Conservation (phyloP, 2,888 invertebrate species). For the Eristalinus aeneus region DNA sequence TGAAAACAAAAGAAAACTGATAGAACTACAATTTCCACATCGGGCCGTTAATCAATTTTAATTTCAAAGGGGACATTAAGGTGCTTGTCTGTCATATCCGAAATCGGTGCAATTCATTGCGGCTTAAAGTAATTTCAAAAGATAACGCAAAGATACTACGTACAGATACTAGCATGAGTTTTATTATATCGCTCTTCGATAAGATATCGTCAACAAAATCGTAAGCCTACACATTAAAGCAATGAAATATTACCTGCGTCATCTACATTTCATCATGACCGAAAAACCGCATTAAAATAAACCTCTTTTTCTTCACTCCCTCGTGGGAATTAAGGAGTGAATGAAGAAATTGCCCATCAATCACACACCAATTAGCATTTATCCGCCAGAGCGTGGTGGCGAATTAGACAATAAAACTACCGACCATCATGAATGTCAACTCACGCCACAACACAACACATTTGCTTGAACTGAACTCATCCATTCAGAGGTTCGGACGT, state of each 20-base stretch:
- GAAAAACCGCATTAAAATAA: background rate
- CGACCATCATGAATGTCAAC: background rate
- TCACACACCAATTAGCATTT: slow-evolving; percentile 23
- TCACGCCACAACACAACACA: slow-evolving; percentile 9
- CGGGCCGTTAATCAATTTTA: background rate
- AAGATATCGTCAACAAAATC: slow-evolving; percentile 13
- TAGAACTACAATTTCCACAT: too few relatives aligned
- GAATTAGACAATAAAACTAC: slow-evolving; percentile 17
- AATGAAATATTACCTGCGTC: background rate
- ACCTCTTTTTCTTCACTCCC: background rate
- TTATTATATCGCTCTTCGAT: slow-evolving; percentile 1
- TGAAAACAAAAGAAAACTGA: too few relatives aligned
- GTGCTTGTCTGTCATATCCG: background rate
- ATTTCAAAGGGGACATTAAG: background rate
- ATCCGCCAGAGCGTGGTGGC: background rate
- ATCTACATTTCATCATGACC: background rate
- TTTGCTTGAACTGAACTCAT: background rate
- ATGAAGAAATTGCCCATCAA: background rate
- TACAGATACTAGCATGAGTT: background rate
- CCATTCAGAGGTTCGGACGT: background rate
- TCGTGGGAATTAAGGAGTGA: background rate
- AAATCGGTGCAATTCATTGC: background rate
- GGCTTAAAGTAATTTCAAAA: background rate
- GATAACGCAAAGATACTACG: background rate
- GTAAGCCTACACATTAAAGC: background rate